Base-by-base conservation (phyloP, 2,888 invertebrate species). In the Hesperia comma region DNA sequence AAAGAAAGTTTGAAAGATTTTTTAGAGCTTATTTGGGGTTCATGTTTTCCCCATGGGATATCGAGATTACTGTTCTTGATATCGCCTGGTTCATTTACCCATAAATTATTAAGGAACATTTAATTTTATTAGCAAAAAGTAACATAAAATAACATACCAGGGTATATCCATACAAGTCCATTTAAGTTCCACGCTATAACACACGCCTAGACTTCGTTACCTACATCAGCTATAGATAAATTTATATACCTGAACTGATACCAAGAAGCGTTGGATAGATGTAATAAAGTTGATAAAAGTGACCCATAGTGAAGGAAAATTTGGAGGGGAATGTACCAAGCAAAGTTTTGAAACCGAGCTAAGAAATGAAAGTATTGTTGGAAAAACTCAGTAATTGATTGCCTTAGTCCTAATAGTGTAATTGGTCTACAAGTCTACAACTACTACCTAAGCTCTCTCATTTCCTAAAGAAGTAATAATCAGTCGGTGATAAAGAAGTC, bases 191-290 rank as follows among this genome's bases (percentile, higher is more conserved):
- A 14, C 12, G 19, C 33, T 53, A 55, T 46, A 40, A 33, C 67
- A 57, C 82, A 80, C 83, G 82, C 80, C 84, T 79, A 80, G 82
- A 85, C 80, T 84, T 84, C 79, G 87, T 87, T 88, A 86, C 87
- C 84, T 82, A 82, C 77, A 77, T 60, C 67, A 37, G 19, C 43
- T 46, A 56, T 63, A 61, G 15, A 67, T 43, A 53, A 14, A 68
- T 61, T 63, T 61, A 67, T 63, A 61, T 64, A 54, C 62, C 68
- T 71, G 63, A 33, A 41, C 49, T 12, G 49, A 49, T 19, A 19
- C 19, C 19, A 19, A 49, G 19, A 49, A 19, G 12, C 49, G 19
- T 19, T 49, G 12, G 49, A 49, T 19, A 49, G 19, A 49, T 49
- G 8, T n/a, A 19, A 19, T 49, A 12, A 10, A 49, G 19, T 12